Evolutionary conservation across 2,113 vertebrate species (phyloP), one percentile per base, ranked within the genome.

Genomic region (Daphoenositta chrysoptera): DNA sequence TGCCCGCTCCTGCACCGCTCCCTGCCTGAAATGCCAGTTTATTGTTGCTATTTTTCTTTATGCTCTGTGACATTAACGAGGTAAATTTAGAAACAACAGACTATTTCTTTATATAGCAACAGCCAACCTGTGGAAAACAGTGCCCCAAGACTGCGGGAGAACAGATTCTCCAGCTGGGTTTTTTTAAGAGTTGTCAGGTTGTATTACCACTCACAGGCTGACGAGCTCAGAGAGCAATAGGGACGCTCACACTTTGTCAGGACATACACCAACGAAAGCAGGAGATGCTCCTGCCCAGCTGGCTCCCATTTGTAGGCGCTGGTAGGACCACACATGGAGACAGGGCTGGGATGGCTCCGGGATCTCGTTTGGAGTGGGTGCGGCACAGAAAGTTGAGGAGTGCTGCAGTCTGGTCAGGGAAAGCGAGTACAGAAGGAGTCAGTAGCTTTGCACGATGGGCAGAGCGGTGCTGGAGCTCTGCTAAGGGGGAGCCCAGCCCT

Each of bases 291-390:
- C 73, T 20, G 73, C 48, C 65, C 5, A 7, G 23, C 47, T 0
- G 7, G 28, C 44, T 61, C 11, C 61, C 45, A 2, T 2, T 2
- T 0, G 3, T 1, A 7, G 63, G 35, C 7, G n/a, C 71, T 7
- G 35, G 12, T 3, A 11, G 4, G 2, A 9, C 13, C 21, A 1
- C 5, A 1, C 5, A 0, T 0, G 53, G 27, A 17, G 15, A 10
- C 0, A 3, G 44, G 56, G 7, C 13, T 5, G 4, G 47, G 15
- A 2, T 0, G 48, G 66, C 45, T 42, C 79, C 0, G 50, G 45
- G 56, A 1, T 4, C 35, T 1, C 21, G 6, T 1, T 3, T 4
- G 0, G 10, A 6, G 42, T 0, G 19, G 58, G 15, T 9, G 33
- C 3, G 14, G 5, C 10, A 33, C 1, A 0, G 51, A 5, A 37